Percentiles rank a stretch among this genome's conserved stretches.
Evolutionary conservation across 2,113 vertebrate species (phyloP).

Genomic region (Ochotona princeps): DNA sequence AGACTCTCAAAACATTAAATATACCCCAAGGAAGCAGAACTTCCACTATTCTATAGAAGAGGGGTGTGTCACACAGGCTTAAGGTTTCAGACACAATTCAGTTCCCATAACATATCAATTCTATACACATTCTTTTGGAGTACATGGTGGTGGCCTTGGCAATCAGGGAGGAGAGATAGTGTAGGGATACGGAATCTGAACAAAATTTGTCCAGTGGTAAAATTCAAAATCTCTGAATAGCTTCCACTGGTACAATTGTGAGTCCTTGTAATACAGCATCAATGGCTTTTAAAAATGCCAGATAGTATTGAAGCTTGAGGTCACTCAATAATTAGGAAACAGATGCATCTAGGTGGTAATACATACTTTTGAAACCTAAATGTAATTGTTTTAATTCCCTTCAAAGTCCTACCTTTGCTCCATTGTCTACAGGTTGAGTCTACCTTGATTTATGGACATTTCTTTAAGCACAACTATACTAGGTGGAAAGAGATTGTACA

Average conservation of each 20-base stretch:
- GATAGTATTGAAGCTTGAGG: slow-evolving; percentile 6
- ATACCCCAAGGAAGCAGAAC: neutral
- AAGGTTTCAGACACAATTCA: neutral
- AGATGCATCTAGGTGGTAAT: neutral
- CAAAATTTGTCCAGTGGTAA: neutral
- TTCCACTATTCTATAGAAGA: neutral
- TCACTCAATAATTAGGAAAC: neutral
- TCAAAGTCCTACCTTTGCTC: neutral
- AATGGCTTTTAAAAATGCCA: slow-evolving; percentile 31
- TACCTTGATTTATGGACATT: neutral
- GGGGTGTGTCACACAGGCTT: neutral
- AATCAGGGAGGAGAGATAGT: neutral
- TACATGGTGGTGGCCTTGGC: neutral
- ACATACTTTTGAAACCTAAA: neutral
- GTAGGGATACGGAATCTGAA: neutral
- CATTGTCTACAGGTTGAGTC: neutral
- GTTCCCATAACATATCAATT: neutral
- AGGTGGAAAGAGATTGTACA: neutral
- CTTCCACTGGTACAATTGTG: neutral
- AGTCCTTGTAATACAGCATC: neutral
- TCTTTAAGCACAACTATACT: neutral
- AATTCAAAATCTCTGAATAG: neutral
- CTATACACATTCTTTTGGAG: neutral
- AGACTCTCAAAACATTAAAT: neutral
- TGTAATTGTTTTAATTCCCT: neutral